Percentiles rank a stretch among this genome's conserved stretches.
Conservation (phyloP, 2,797 vertebrate species). For the Sebastes trivittatus region DNA sequence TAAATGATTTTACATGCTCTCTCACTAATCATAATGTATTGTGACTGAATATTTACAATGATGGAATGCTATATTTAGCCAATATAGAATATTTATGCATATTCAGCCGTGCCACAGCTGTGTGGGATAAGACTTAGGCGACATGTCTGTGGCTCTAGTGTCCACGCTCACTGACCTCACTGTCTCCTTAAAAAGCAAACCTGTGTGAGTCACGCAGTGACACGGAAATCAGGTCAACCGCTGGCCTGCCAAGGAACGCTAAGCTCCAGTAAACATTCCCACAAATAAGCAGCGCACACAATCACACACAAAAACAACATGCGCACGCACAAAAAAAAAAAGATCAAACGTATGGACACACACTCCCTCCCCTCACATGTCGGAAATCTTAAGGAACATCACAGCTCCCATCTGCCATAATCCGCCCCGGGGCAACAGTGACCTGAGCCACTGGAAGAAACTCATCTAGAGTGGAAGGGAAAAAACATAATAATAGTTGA, state of each 20-base stretch:
- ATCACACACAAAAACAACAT: conserved; percentile 24
- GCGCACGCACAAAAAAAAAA: conserved; percentile 4
- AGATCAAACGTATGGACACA: conserved; percentile 40
- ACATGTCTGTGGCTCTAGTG: conserved; percentile 21
- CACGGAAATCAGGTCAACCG: conserved; percentile 62
- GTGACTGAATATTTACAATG: conserved; percentile 45
- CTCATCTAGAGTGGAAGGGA: conserved; percentile 60
- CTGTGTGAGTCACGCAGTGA: conserved; percentile 52
- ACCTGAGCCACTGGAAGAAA: conserved; percentile 74
- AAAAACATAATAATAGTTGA: conserved; percentile 46
- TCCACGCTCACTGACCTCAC: conserved; percentile 28
- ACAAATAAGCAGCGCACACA: conserved; percentile 34
- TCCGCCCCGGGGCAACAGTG: conserved; percentile 69
- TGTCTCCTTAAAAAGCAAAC: conserved; percentile 48
- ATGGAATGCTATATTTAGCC: conserved; percentile 43
- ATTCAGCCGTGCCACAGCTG: neutral
- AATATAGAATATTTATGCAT: neutral
- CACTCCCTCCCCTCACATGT: conserved; percentile 41
- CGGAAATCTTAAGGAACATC: conserved; percentile 61
- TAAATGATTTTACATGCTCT: conserved; percentile 68
- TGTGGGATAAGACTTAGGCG: neutral
- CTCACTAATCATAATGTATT: conserved; percentile 67
- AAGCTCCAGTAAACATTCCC: conserved; percentile 51
- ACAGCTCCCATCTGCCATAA: conserved; percentile 65
- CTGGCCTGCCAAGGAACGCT: conserved; percentile 43